Percentiles rank a stretch among this genome's conserved stretches.
Conservation (phyloP, 2,888 invertebrate species). For the Drosophila gaucha region DNA sequence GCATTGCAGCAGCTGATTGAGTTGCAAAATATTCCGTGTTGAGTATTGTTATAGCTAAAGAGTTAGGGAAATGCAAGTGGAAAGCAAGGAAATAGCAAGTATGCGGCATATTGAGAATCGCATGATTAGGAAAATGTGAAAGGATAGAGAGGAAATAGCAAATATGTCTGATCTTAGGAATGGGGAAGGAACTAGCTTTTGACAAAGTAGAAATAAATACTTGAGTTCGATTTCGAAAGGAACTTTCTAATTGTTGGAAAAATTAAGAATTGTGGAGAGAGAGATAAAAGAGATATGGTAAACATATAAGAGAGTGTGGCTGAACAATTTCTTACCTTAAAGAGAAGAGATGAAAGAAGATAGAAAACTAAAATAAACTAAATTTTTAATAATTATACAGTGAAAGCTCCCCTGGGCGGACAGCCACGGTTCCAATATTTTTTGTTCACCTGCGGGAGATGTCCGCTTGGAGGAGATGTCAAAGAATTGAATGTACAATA, state of each 20-base stretch:
- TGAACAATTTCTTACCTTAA: no score
- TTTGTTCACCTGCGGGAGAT: no score
- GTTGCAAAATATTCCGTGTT: neutral
- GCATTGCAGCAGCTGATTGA: constrained; percentile 4
- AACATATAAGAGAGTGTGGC: no score
- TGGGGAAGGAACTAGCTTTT: constrained; percentile 8
- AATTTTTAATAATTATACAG: no score
- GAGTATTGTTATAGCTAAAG: constrained; percentile 29
- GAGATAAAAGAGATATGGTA: no score
- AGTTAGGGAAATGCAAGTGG: constrained; percentile 4
- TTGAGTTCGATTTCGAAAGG: constrained; percentile 4
- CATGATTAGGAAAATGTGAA: neutral
- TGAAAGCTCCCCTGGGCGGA: no score
- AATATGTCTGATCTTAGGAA: neutral
- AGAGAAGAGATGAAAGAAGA: no score
- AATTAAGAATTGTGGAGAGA: neutral
- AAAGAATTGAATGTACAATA: no score
- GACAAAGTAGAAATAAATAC: constrained; percentile 6
- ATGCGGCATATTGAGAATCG: constrained; percentile 2
- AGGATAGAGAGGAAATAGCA: constrained; percentile 1
- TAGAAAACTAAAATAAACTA: no score
- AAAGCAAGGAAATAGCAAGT: constrained; percentile 4
- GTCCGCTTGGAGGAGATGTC: no score
- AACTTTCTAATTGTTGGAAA: constrained; percentile 5
- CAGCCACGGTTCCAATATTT: no score